Base-by-base conservation (phyloP, 2,797 vertebrate species). In the Phrynocephalus vlangalii region DNA sequence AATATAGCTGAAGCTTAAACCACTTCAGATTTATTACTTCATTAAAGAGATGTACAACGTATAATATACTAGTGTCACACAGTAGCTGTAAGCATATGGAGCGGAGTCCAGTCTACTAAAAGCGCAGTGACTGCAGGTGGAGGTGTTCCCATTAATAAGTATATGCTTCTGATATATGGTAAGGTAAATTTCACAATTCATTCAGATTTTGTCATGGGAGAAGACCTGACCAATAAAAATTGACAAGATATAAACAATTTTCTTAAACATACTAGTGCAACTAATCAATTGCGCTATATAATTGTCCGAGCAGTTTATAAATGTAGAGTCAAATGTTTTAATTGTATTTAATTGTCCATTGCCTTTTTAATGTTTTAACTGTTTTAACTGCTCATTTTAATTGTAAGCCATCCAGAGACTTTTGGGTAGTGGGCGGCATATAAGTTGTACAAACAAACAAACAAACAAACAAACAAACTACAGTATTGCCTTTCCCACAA, bases 261-360 rank as follows among this genome's bases (percentile, higher is more conserved):
- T 90, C 90, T 87, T 87, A 90, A 87, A 85, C 70, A 92, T 33
- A 82, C 70, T 72, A 30, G 70, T 85, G 90, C 78, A 90, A 89
- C 89, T 87, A 88, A 75, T 91, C 92, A 91, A 93, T 93, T 89
- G 87, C 91, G 87, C 91, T 91, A 92, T 91, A 93, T 86, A 56
- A 56, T 85, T 93, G 86, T 89, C 78, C 91, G 90, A 87, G 83
- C 79, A 88, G 89, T 91, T 91, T 52, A 91, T 85, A 90, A 56
- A 10, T 56, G 9, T 93, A 89, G 83, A 89, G 82, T 90, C 80
- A 86, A 73, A 88, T 87, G 38, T 5, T 44, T 44, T 44, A 5
- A 44, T 44, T 44, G 38, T 44, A 44, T 44, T 44, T 44, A 3
- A 44, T 44, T 44, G 38, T 44, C 38, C 38, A 44, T 44, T 44